Evolutionary conservation across 2,113 vertebrate genomes (phyloP).

Genomic region (Cephalophus harveyi): DNA sequence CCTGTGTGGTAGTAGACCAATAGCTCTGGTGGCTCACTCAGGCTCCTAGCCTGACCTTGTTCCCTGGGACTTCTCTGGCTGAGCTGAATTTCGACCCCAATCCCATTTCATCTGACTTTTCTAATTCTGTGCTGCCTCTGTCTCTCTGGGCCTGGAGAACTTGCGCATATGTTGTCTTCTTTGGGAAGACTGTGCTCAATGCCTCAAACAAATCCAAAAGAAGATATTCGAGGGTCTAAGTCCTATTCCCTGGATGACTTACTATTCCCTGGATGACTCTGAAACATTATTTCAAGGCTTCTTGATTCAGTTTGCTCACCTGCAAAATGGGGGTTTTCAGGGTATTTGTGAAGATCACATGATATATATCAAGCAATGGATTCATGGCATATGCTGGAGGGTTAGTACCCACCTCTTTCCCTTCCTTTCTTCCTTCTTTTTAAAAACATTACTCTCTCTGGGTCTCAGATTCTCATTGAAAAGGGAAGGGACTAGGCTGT

Average conservation of each 20-base stretch:
- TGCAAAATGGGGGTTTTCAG: not conserved
- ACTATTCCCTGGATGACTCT: not conserved
- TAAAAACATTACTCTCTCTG: not conserved
- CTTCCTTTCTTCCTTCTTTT: not conserved
- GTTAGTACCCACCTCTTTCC: not conserved
- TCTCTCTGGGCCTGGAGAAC: not conserved
- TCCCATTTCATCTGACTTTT: not conserved
- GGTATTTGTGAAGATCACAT: not conserved
- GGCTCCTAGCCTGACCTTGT: not conserved
- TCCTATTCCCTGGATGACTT: not conserved
- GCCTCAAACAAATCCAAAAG: not conserved
- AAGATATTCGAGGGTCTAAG: not conserved
- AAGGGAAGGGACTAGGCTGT: not conserved
- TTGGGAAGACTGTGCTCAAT: not conserved
- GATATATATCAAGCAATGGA: not conserved
- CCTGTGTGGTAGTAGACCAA: not conserved
- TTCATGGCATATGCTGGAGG: rapidly evolving
- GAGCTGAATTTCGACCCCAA: not conserved
- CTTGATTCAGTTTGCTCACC: not conserved
- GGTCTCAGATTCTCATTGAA: not conserved
- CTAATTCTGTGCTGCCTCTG: not conserved
- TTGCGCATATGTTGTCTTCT: not conserved
- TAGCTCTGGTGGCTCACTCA: not conserved
- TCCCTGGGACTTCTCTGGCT: not conserved
- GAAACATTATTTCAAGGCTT: not conserved